These are phyloP conservation scores for Thripadectes ignobilis DNA, from an alignment of 2,797 vertebrate species.

Conservation along the genomic window DNA sequence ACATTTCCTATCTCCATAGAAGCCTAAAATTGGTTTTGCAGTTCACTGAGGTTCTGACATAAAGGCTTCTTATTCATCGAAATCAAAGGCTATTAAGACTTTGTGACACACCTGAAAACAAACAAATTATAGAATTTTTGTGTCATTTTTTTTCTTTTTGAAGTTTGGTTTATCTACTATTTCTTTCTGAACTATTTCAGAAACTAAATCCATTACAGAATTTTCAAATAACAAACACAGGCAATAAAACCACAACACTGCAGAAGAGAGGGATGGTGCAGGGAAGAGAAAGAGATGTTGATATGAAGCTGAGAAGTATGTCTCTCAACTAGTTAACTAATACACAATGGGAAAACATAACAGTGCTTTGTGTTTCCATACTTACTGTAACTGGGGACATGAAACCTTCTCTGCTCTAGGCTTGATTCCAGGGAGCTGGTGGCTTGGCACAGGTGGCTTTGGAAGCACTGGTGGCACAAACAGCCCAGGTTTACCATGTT, in stretches of 20 bases:
- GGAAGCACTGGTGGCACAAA: slow-evolving; percentile 60
- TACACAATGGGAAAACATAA: not conserved
- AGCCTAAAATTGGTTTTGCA: not conserved
- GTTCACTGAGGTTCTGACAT: not conserved
- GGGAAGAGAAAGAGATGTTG: not conserved
- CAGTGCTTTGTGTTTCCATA: not conserved
- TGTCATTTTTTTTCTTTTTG: not conserved
- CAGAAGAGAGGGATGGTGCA: not conserved
- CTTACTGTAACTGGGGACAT: slow-evolving; percentile 85
- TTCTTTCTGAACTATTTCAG: not conserved
- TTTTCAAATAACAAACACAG: not conserved
- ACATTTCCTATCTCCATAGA: not conserved
- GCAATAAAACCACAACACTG: not conserved
- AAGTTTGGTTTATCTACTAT: not conserved
- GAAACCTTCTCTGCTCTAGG: slow-evolving; percentile 65
- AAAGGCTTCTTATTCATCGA: not conserved
- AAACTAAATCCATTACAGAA: not conserved
- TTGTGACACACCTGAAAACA: not conserved
- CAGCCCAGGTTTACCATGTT: slow-evolving; percentile 58
- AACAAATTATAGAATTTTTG: not conserved
- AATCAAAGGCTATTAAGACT: not conserved
- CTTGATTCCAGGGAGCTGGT: slow-evolving; percentile 52
- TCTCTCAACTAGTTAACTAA: not conserved
- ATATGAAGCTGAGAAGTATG: not conserved
- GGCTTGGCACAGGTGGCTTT: slow-evolving; percentile 62